A percentile compares a stretch with the other conserved stretches of the same genome.
Conservation (phyloP, 2,797 vertebrate genomes). For the Sebastes cheni region DNA sequence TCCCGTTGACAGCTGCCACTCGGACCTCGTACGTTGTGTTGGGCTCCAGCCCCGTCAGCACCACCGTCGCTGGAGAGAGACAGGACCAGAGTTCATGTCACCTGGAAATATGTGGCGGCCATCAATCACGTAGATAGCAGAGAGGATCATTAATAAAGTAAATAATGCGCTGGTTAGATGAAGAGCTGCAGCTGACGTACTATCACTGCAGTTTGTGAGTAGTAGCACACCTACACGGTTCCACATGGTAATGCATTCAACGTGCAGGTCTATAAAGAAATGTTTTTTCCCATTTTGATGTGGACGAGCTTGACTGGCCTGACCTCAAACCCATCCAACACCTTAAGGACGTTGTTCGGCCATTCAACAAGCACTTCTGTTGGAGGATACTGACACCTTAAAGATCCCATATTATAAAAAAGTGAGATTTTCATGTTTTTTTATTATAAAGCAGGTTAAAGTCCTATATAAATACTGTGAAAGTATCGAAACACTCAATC, state of each 20-base stretch:
- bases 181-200: background rate
- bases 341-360: background rate
- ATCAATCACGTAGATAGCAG: background rate
- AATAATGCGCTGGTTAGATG: background rate
- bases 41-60: conserved; percentile 93
- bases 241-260: too few relatives aligned
- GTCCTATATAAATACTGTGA: too few relatives aligned
- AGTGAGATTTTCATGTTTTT: too few relatives aligned
- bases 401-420: too few relatives aligned
- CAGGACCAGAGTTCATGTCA: conserved; percentile 2
- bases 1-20: conserved; percentile 96
- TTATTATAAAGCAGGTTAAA: too few relatives aligned
- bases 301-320: accelerated
- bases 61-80: conserved; percentile 85
- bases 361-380: background rate
- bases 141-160: background rate
- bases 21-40: conserved; percentile 97
- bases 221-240: background rate
- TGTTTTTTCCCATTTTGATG: background rate
- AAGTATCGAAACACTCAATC: too few relatives aligned
- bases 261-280: background rate
- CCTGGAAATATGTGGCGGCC: background rate
- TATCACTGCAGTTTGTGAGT: background rate
- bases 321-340: background rate
- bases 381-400: background rate